These are phyloP conservation scores for Xenopus petersii DNA, from an alignment of 2,797 vertebrate genomes.

Conservation along the genomic window DNA sequence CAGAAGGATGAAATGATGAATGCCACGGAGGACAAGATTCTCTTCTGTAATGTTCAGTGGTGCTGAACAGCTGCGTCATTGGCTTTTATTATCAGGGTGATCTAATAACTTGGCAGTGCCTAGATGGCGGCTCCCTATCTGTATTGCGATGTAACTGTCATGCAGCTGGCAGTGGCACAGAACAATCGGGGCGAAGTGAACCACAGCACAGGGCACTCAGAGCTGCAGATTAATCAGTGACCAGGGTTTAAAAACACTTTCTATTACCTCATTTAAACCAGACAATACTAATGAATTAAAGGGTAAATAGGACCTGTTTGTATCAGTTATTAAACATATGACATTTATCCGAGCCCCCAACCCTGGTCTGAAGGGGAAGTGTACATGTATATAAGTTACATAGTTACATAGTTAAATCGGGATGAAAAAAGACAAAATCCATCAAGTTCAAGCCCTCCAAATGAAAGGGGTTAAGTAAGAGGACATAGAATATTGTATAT, in stretches of 20 bases:
- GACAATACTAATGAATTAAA: too few relatives aligned
- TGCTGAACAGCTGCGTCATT: background rate
- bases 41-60: background rate
- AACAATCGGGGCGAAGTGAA: background rate
- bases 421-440: too few relatives aligned
- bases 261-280: background rate
- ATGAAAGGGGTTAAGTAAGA: too few relatives aligned
- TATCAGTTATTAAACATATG: too few relatives aligned
- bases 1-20: background rate
- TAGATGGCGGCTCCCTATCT: background rate
- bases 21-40: background rate
- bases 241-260: background rate
- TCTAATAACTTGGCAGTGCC: background rate
- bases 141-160: background rate
- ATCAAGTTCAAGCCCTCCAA: too few relatives aligned
- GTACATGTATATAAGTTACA: too few relatives aligned
- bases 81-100: background rate
- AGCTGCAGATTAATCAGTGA: background rate
- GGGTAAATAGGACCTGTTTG: too few relatives aligned
- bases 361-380: too few relatives aligned
- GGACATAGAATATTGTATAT: too few relatives aligned
- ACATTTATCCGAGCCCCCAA: too few relatives aligned
- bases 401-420: too few relatives aligned
- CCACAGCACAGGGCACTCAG: slow-evolving; percentile 4
- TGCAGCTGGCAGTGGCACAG: slow-evolving; percentile 8